Conservation (phyloP, 2,888 invertebrate species). For the Dascillus cervinus region DNA sequence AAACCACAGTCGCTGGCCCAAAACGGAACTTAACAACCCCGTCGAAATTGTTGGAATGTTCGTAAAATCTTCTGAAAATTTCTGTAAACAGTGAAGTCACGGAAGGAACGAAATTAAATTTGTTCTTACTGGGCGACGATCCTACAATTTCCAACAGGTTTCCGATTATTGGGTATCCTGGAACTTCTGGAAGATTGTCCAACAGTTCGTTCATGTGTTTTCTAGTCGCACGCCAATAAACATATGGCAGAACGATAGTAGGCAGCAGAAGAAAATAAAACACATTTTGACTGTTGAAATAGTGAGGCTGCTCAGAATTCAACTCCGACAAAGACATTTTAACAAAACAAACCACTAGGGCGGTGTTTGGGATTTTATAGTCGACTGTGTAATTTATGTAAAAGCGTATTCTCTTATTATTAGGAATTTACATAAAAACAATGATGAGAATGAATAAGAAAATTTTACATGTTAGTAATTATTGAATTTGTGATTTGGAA, state of each 20-base stretch:
- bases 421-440: too few species aligned
- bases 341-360: too few species aligned
- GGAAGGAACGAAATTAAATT: too few species aligned
- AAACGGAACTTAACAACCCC: constrained; percentile 64
- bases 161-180: constrained; percentile 65
- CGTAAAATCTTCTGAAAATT: constrained; percentile 58
- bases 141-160: constrained; percentile 68
- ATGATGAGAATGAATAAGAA: too few species aligned
- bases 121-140: constrained; percentile 60
- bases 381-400: too few species aligned
- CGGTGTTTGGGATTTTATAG: too few species aligned
- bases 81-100: constrained; percentile 42
- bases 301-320: too few species aligned
- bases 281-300: too few species aligned
- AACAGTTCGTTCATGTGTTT: constrained; percentile 63
- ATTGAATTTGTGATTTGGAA: too few species aligned
- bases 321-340: too few species aligned
- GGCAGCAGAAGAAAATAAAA: constrained; percentile 10
- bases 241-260: constrained; percentile 5
- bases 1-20: constrained; percentile 66
- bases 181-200: constrained; percentile 63
- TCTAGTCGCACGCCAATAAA: constrained; percentile 61
- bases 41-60: constrained; percentile 49
- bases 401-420: too few species aligned
- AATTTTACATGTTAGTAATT: too few species aligned